Conservation (phyloP, 1,140 invertebrate genomes). For the Cataglyphis hispanica region DNA sequence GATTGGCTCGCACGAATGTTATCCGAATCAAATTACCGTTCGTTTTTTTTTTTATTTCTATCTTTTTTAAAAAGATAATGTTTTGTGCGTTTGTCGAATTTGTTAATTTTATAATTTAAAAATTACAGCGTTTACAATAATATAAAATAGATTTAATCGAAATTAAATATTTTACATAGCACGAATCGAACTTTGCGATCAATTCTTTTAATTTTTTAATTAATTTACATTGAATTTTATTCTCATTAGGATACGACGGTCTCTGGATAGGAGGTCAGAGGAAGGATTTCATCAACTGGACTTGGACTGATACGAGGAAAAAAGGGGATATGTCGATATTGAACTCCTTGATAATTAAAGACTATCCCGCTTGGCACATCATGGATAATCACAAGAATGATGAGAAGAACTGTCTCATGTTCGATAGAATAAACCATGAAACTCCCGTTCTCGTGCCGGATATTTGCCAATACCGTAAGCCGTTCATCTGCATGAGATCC, state of each 20-base stretch:
- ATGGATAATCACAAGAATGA: background rate
- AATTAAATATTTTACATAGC: no score
- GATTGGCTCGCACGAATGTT: slow-evolving; percentile 65
- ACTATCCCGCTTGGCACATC: slow-evolving; percentile 51
- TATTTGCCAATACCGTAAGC: slow-evolving; percentile 54
- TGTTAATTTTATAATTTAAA: background rate
- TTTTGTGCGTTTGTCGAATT: background rate
- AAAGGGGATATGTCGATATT: slow-evolving; percentile 2
- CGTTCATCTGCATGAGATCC: slow-evolving; percentile 65
- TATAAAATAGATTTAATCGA: background rate
- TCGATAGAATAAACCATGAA: slow-evolving; percentile 61
- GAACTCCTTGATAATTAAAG: slow-evolving; percentile 18
- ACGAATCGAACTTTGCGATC: no score
- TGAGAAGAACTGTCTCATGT: slow-evolving; percentile 66
- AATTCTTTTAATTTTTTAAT: background rate
- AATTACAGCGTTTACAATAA: background rate
- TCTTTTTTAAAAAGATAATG: background rate
- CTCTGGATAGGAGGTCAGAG: slow-evolving; percentile 69
- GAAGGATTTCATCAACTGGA: slow-evolving; percentile 49
- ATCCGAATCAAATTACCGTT: slow-evolving; percentile 71
- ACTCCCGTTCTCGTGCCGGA: slow-evolving; percentile 57
- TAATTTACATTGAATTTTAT: background rate
- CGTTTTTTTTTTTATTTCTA: slow-evolving; percentile 25
- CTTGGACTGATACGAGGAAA: slow-evolving; percentile 44
- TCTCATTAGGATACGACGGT: slow-evolving; percentile 66